phyloP scores from a whole-genome alignment of 30 jellyfish, hydroid and myxozoan genomes.

The Chironex yamaguchii region DNA sequence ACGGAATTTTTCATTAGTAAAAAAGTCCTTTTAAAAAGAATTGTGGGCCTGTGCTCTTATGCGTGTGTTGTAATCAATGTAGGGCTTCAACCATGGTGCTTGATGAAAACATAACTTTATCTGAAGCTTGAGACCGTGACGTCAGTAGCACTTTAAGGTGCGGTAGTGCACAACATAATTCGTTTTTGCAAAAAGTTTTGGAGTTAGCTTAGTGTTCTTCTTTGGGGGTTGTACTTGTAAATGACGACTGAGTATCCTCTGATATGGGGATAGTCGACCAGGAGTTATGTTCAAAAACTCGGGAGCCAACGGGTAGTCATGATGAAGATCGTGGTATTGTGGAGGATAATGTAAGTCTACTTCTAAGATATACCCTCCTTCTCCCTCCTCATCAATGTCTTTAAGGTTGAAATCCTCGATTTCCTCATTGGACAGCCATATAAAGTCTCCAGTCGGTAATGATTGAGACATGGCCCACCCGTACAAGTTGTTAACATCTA shows the following conservation, averaged over 20 bases:
- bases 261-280: constrained; percentile 29
- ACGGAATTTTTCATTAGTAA: constrained; percentile 73
- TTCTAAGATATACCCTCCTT: constrained; percentile 49
- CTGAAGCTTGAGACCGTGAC: constrained; percentile 28
- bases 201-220: too few species aligned
- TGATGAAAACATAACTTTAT: constrained; percentile 54
- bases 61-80: constrained; percentile 61
- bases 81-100: constrained; percentile 48
- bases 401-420: neutral
- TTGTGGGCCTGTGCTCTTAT: constrained; percentile 33
- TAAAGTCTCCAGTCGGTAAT: constrained; percentile 67
- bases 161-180: constrained; percentile 62
- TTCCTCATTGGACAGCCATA: constrained; percentile 53
- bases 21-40: constrained; percentile 67
- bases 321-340: constrained; percentile 65
- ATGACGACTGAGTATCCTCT: constrained; percentile 1
- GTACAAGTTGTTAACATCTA: constrained; percentile 77
- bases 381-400: neutral
- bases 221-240: too few species aligned
- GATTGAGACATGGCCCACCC: constrained; percentile 87
- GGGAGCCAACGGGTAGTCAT: constrained; percentile 76
- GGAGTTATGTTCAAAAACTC: constrained; percentile 30
- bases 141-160: constrained; percentile 29
- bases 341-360: constrained; percentile 70
- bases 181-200: constrained; percentile 51